These are phyloP conservation scores for Heliocidaris erythrogramma DNA, from an alignment of 35 echinoderm and acorn worm genomes.

Conservation along the genomic window DNA sequence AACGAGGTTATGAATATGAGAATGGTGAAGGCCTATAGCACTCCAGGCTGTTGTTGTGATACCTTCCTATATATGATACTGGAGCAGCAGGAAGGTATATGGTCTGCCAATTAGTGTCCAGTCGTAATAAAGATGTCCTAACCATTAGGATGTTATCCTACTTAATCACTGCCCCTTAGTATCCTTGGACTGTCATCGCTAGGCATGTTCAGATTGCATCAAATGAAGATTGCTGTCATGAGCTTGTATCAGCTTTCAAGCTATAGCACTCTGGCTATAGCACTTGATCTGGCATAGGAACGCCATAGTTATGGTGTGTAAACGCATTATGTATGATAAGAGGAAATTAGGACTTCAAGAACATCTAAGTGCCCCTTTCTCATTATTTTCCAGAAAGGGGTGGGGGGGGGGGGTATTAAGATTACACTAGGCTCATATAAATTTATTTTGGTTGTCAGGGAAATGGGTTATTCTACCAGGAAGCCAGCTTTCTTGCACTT, in stretches of 20 bases:
- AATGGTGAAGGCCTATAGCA: not conserved
- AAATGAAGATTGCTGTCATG: not conserved
- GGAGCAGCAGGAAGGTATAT: not conserved
- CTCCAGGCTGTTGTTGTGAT: not conserved
- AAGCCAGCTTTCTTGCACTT: too few species aligned
- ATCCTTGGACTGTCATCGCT: not conserved
- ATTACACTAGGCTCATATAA: not conserved
- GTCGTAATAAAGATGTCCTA: slow-evolving; percentile 27
- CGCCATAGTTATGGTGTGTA: not conserved
- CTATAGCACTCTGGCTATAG: not conserved
- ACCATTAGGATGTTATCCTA: not conserved
- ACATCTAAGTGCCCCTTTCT: not conserved
- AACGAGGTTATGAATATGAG: not conserved
- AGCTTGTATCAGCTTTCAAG: not conserved
- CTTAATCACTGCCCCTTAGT: not conserved
- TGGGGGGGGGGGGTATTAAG: not conserved
- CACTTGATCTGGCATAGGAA: too few species aligned
- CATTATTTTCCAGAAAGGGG: not conserved
- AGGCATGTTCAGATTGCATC: not conserved
- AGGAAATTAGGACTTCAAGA: not conserved
- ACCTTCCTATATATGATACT: not conserved
- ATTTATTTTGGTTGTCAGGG: not conserved
- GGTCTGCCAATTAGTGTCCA: slow-evolving; percentile 28
- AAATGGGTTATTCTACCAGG: not conserved
- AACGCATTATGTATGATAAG: not conserved